phyloP scores from a whole-genome alignment of 2,888 invertebrate species.

The Tolmerus cingulatus region DNA sequence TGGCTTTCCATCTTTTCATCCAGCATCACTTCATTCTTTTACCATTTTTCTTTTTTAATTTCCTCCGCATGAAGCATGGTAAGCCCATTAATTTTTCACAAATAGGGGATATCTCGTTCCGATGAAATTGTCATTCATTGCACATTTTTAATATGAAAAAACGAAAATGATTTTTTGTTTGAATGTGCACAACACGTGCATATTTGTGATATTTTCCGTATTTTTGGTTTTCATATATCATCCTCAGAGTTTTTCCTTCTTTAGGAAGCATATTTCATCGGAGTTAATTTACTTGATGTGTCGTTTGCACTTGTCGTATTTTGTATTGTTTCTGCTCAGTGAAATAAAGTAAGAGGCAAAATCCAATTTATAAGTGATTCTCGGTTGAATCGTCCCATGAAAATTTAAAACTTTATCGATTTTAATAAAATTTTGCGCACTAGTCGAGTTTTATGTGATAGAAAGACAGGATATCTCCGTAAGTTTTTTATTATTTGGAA shows the following conservation, averaged over 20 bases:
- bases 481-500: too few relatives aligned
- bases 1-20: background rate
- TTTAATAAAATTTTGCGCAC: too few relatives aligned
- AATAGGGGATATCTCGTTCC: background rate
- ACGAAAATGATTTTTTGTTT: background rate
- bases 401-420: too few relatives aligned
- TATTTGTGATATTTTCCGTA: background rate
- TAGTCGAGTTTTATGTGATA: too few relatives aligned
- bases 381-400: too few relatives aligned
- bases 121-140: background rate
- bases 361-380: too few relatives aligned
- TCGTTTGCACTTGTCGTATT: background rate
- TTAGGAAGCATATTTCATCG: background rate
- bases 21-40: background rate
- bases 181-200: background rate
- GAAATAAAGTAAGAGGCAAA: background rate
- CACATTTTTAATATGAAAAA: background rate
- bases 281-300: background rate
- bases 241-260: background rate
- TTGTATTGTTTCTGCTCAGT: background rate
- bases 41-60: background rate
- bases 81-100: background rate
- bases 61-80: background rate
- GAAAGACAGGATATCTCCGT: too few relatives aligned
- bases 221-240: background rate